A percentile compares a stretch with the other conserved stretches of the same genome.
Evolutionary conservation across 2,113 vertebrate species (phyloP).

Genomic region (Bettongia penicillata): DNA sequence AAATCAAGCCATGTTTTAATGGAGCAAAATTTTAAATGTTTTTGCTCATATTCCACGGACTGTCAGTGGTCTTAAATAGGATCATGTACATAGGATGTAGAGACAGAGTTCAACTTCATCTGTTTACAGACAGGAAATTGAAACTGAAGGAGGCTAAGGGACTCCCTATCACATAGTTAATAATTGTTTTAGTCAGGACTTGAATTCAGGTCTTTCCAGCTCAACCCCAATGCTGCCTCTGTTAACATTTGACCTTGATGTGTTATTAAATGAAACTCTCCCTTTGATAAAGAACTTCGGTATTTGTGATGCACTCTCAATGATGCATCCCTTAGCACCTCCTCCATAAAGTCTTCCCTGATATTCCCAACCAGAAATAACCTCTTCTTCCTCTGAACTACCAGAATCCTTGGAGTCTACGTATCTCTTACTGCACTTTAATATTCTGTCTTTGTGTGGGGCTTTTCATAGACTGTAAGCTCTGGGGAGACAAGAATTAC

Average conservation of each 20-base stretch:
- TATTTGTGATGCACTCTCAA: background rate
- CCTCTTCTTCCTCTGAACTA: background rate
- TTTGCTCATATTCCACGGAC: background rate
- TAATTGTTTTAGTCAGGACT: background rate
- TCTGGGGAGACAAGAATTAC: background rate
- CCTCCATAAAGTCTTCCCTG: too few relatives aligned
- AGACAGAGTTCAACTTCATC: background rate
- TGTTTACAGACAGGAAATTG: background rate
- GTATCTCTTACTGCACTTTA: background rate
- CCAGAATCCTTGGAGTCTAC: background rate
- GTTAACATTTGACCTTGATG: background rate
- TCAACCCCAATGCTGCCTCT: background rate
- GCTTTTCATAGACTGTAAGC: background rate
- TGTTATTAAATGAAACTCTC: background rate
- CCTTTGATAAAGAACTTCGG: background rate
- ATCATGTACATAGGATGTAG: background rate
- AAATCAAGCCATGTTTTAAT: background rate
- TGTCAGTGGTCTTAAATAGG: background rate
- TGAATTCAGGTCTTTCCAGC: background rate
- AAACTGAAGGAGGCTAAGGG: background rate
- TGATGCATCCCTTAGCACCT: background rate
- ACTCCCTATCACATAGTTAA: background rate
- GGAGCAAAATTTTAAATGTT: background rate
- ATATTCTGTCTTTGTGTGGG: background rate
- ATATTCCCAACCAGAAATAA: background rate